Evolutionary conservation across 2,797 vertebrate genomes (phyloP), one percentile per base, ranked within the genome.

Genomic region (Hafferia zeledoni): DNA sequence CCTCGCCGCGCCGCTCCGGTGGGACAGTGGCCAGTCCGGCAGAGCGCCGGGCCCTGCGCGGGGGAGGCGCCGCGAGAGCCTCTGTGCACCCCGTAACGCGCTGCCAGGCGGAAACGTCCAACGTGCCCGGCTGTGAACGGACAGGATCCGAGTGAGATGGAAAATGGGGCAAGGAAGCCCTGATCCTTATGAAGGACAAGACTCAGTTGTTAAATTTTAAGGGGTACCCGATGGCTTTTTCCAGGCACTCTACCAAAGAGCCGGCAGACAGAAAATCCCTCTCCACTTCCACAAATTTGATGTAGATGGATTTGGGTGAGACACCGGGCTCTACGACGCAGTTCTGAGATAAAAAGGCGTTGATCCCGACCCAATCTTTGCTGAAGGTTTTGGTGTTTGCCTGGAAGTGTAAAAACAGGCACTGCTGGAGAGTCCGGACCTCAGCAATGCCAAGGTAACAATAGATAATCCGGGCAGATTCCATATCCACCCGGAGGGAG

Each of bases 281-380:
- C 98, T 99, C 99, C 95, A 99, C 99, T 97, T 99, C 99, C 57
- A 99, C 99, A 96, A 99, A 99, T 97, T 99, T 99, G 55, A 99
- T 98, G 96, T 99, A 99, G 97, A 99, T 98, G 76, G 98, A 98
- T 80, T 96, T 98, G 9, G 98, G 98, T 4, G 98, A 97, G 7
- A 97, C 94, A 4, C 98, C 98, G 0, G 97, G 98, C 8, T 98
- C 97, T 3, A 97, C 93, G 53, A 98, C 93, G 93, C 98, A 99
- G 98, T 99, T 99, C 94, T 99, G 99, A 96, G 99, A 99, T 94
- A 99, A 98, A 97, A 99, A 99, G 41, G 97, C 98, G n/a, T 99
- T 99, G 94, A 99, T 98, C 11, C 98, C 98, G 3, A 98, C 98
- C 92, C 98, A 98, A 77, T 99, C 98, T 59, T 98, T 98, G 94